Conservation (phyloP, 1,140 invertebrate species). For the Nasonia longicornis region DNA sequence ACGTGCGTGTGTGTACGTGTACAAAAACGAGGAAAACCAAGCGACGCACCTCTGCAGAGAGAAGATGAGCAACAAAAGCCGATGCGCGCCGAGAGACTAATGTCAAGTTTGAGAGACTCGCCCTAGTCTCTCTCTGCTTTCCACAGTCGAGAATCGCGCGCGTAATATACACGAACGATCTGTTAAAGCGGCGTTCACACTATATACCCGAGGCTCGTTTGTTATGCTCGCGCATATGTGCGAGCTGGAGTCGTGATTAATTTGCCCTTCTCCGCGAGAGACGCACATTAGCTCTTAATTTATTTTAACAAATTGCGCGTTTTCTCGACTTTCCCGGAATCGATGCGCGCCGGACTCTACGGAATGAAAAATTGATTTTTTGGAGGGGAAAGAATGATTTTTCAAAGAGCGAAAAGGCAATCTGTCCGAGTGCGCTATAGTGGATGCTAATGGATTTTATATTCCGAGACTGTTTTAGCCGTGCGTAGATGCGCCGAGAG, state of each 20-base stretch:
- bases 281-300: constrained; percentile 37
- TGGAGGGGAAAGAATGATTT: not conserved
- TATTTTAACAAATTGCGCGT: constrained; percentile 43
- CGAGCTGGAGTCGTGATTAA: constrained; percentile 30
- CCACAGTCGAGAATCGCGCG: constrained; percentile 15
- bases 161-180: constrained; percentile 30
- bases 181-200: constrained; percentile 34
- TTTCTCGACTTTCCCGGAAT: constrained; percentile 29
- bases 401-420: not conserved
- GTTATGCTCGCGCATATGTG: not conserved
- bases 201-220: constrained; percentile 34
- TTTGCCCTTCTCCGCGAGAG: constrained; percentile 6
- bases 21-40: not conserved
- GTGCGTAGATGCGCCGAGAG: too few relatives aligned
- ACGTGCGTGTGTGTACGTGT: not conserved
- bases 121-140: not conserved
- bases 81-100: not conserved
- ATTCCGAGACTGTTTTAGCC: not conserved
- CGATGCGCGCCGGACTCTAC: not conserved
- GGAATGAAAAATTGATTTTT: constrained; percentile 34
- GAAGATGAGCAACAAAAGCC: not conserved
- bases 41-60: not conserved
- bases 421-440: too few relatives aligned
- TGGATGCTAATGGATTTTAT: constrained; percentile 8
- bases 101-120: constrained; percentile 32